Evolutionary conservation across 1,140 invertebrate genomes (phyloP).

Genomic region (Arion vulgaris): DNA sequence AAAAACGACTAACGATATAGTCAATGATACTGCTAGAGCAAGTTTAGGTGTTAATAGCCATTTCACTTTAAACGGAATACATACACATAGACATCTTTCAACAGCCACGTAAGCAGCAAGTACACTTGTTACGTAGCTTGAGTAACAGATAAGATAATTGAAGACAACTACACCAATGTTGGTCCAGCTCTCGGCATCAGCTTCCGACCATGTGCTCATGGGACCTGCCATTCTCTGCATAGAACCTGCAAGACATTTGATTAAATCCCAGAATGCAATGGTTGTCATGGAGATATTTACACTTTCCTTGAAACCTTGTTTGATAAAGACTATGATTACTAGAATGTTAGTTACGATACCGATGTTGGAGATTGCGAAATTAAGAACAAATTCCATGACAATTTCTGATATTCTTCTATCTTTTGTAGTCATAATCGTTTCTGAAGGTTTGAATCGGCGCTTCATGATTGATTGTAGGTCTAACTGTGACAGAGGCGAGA

Average conservation of each 20-base stretch:
- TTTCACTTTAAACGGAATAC: slow-evolving; percentile 24
- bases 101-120: slow-evolving; percentile 25
- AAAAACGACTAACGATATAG: background rate
- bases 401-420: background rate
- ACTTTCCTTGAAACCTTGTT: slow-evolving; percentile 17
- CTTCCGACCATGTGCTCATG: background rate
- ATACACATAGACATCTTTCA: slow-evolving; percentile 22
- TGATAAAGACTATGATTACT: background rate
- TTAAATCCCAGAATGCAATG: slow-evolving; percentile 26
- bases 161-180: slow-evolving; percentile 7
- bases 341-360: slow-evolving; percentile 25
- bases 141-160: slow-evolving; percentile 5
- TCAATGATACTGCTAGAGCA: background rate
- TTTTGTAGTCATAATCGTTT: slow-evolving; percentile 15
- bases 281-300: slow-evolving; percentile 18
- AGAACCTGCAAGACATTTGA: background rate
- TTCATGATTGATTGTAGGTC: background rate
- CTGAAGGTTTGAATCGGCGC: background rate
- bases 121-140: slow-evolving; percentile 23
- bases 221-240: slow-evolving; percentile 4
- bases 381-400: background rate
- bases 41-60: slow-evolving; percentile 13
- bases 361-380: background rate
- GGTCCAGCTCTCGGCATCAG: slow-evolving; percentile 5
- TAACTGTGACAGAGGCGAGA: background rate